phyloP scores from a whole-genome alignment of 2,888 invertebrate species.

The Agelastica alni region DNA sequence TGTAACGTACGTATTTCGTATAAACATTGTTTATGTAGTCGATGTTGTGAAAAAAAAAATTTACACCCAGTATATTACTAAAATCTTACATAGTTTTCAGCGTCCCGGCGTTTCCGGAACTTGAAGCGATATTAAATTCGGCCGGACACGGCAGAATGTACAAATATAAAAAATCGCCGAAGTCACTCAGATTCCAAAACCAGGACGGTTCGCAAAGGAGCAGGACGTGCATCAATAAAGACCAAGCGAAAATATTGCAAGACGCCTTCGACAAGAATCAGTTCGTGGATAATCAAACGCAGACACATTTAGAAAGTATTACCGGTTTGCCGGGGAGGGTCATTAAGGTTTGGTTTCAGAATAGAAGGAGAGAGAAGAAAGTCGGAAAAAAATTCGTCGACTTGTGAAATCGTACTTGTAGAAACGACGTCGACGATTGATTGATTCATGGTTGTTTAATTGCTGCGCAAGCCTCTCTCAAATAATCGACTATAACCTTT shows the following conservation, averaged over 20 bases:
- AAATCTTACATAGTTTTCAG: constrained; percentile 25
- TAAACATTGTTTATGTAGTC: no score
- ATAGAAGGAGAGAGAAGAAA: constrained; percentile 30
- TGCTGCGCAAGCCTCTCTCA: no score
- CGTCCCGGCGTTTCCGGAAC: constrained; percentile 21
- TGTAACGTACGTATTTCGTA: no score
- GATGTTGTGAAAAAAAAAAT: no score
- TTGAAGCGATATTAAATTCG: constrained; percentile 16
- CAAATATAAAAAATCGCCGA: constrained; percentile 29
- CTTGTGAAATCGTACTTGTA: neutral
- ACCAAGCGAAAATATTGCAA: constrained; percentile 28
- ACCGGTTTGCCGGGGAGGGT: constrained; percentile 29
- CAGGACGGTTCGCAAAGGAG: constrained; percentile 18
- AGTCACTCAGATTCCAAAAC: constrained; percentile 14
- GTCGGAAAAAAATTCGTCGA: constrained; percentile 14
- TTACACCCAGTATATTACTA: no score
- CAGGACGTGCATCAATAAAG: constrained; percentile 30
- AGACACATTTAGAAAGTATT: constrained; percentile 22
- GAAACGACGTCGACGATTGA: no score
- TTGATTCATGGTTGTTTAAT: no score
- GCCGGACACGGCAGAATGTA: constrained; percentile 22
- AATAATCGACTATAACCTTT: no score
- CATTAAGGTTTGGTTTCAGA: constrained; percentile 34
- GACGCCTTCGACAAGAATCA: constrained; percentile 30
- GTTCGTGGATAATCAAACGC: constrained; percentile 24